phyloP scores from a whole-genome alignment of 2,113 vertebrate species.

The Leptobrachium ailaonicum region DNA sequence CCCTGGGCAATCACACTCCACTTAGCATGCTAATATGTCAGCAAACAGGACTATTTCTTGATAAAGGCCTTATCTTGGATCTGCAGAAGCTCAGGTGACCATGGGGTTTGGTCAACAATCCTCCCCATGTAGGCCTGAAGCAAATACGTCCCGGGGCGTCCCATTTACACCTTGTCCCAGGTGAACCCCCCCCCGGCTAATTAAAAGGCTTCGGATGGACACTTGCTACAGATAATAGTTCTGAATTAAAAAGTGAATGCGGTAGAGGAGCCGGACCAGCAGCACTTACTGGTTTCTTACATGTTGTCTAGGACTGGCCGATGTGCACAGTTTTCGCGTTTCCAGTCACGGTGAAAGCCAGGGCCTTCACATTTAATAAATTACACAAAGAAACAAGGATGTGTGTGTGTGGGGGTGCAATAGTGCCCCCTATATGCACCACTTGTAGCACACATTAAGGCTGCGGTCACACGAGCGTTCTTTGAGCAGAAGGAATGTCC shows the following conservation, averaged over 20 bases:
- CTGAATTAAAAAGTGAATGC: not conserved
- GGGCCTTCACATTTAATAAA: too few relatives aligned
- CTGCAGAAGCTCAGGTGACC: not conserved
- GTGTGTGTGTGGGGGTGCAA: too few relatives aligned
- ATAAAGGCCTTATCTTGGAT: not conserved
- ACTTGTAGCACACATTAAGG: too few relatives aligned
- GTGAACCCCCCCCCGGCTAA: not conserved
- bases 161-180: not conserved
- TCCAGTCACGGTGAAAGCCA: too few relatives aligned
- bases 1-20: not conserved
- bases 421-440: too few relatives aligned
- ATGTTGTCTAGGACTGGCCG: too few relatives aligned
- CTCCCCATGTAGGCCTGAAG: not conserved
- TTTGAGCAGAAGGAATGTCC: too few relatives aligned
- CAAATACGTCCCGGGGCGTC: not conserved
- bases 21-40: not conserved
- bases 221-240: not conserved
- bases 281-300: not conserved
- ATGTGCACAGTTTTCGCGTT: too few relatives aligned
- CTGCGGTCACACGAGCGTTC: too few relatives aligned
- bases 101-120: not conserved
- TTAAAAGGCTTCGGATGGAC: not conserved
- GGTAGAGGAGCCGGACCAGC: not conserved
- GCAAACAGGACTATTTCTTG: not conserved
- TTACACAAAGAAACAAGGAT: too few relatives aligned